Base-by-base conservation (phyloP, 2,113 vertebrate species). In the Entelurus aequoreus region DNA sequence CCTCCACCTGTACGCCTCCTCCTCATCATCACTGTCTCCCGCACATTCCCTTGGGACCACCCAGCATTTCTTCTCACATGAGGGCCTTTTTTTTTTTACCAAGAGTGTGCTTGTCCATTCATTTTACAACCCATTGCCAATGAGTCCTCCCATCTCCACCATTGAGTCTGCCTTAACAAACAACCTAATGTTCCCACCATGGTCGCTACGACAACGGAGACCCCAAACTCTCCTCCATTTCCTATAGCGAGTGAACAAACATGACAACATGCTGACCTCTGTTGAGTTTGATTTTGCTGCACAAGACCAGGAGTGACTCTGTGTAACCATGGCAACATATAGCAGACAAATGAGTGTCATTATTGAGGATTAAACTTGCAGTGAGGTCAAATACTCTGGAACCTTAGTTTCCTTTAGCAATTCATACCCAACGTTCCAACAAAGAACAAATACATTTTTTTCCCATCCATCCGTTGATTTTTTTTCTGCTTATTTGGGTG, bases 111-210 rank as follows among this genome's bases (percentile, higher is more conserved):
- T 56, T 38, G 1, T 12, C 49, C 52, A 66, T 76, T 80, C 64
- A 78, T 63, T 63, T 58, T 35, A 14, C 47, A 44, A 53, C 66
- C 48, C 51, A 46, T 61, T 75, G 60, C 66, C 75, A 75, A 58
- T 56, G 64, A 72, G 66, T 71, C 46, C 68, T 64, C 78, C 78
- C 60, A 66, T 71, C 65, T 63, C 59, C 48, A 65, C 63, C 55
- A 13, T 79, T 83, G 66, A 80, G 54, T 59, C 66, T 54, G 58
- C 48, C 65, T 74, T 52, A 68, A 79, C 80, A 86, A 84, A 78
- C 73, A 86, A 69, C 69, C 40, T 14, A 68, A 59, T 59, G 85
- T 86, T 83, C 83, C 81, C 86, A 84, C 66, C 65, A 64, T 70
- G 46, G 80, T 87, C 63, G 70, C 52, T 83, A 75, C 42, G 84